Base-by-base conservation (phyloP, 1,140 invertebrate genomes). In the Drosophila setifemur region DNA sequence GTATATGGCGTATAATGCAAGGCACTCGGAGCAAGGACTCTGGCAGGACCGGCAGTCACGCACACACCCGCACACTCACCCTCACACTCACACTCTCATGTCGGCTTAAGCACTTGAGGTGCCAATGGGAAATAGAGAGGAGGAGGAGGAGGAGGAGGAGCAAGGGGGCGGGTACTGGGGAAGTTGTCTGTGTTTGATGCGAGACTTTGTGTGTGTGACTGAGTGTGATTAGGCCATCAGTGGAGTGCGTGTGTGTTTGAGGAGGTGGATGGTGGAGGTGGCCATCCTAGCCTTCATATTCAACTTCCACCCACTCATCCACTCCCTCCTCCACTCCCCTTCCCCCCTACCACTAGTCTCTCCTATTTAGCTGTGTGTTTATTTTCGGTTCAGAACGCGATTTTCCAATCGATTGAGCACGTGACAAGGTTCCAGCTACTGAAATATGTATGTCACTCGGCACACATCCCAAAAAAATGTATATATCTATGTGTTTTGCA, bases 341-440 rank as follows among this genome's bases (percentile, higher is more conserved):
- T 21, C 4, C 1, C 29, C 58, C 60, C 72, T 58, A 57, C 70
- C 76, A 68, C 61, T 66, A 43, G 70, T 68, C 66, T 54, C 83
- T 83, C 67, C 79, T 75, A 85, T 85, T 85, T 85, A 86, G 79
- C 79, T 71, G 60, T 86, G 79, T 85, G 79, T 86, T 85, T 85
- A 85, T 86, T 85, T 85, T 85, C 79, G 75, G 75, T 85, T 79
- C 74, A 85, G 79, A 85, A 85, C 81, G 74, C 79, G 79, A 85
- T 85, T 85, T 85, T 85, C 79, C 79, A 85, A 86, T 85, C 79
- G 79, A 85, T 85, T 85, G 79, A 85, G 73, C 79, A 74, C 81
- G 83, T 85, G 79, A 85, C 79, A 81, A 68, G 74, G 78, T 54
- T 57, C 77, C 50, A 81, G 76, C 78, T 66, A 53, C 64, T 78